These are phyloP conservation scores for Labeo calbasu DNA, from an alignment of 2,797 vertebrate species.

Conservation along the genomic window DNA sequence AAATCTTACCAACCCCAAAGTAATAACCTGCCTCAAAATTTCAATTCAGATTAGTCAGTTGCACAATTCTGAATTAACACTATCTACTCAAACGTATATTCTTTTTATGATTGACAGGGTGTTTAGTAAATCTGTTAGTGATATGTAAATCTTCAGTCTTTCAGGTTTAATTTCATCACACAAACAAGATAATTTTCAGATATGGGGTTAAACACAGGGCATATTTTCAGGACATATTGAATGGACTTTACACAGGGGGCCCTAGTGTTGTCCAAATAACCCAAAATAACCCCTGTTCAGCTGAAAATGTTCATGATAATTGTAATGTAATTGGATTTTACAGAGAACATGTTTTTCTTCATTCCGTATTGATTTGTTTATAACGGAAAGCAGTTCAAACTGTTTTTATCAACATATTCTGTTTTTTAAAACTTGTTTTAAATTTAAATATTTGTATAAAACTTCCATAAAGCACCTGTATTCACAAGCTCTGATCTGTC, in stretches of 20 bases:
- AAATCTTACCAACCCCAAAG: neutral
- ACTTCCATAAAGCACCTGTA: neutral
- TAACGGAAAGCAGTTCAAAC: too few species aligned
- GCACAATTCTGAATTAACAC: neutral
- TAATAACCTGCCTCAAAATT: constrained; percentile 7
- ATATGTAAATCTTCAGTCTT: constrained; percentile 1
- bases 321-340: neutral
- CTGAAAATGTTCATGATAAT: neutral
- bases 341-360: neutral
- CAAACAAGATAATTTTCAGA: neutral
- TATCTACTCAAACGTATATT: neutral
- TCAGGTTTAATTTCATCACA: neutral
- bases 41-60: neutral
- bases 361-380: too few species aligned
- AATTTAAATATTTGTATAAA: neutral
- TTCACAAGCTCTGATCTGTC: neutral
- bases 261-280: constrained; percentile 8
- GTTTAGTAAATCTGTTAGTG: too few species aligned
- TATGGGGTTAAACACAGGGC: neutral
- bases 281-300: neutral
- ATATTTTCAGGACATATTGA: neutral
- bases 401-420: too few species aligned
- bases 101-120: neutral
- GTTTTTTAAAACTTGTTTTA: too few species aligned
- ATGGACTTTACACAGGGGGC: constrained; percentile 5